A percentile compares a stretch with the other conserved stretches of the same genome.
Conservation (phyloP, 2,113 vertebrate species). For the Hippocampus guttulatus region DNA sequence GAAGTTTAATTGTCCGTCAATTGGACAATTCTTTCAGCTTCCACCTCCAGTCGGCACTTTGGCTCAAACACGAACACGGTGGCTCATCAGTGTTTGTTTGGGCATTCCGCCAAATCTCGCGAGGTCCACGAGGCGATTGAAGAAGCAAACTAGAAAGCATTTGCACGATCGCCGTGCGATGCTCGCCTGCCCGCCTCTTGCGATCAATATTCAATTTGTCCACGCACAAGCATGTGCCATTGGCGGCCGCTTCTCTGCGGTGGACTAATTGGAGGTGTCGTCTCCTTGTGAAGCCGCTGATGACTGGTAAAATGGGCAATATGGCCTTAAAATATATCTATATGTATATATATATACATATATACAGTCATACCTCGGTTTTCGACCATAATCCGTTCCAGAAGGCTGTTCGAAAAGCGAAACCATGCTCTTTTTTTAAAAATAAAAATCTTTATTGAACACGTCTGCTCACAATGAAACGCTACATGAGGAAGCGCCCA, state of each 20-base stretch:
- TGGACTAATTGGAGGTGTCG: constrained; percentile 21
- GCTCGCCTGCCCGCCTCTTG: not conserved
- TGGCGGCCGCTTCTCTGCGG: constrained; percentile 1
- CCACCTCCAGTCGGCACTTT: too few relatives aligned
- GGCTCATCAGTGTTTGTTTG: not conserved
- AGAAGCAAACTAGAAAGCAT: not conserved
- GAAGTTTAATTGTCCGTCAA: too few relatives aligned
- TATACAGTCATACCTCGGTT: too few relatives aligned
- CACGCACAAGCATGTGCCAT: constrained; percentile 11
- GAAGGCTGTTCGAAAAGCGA: too few relatives aligned
- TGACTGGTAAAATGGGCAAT: constrained; percentile 24
- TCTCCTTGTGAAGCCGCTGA: not conserved
- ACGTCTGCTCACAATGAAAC: too few relatives aligned
- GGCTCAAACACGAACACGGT: not conserved
- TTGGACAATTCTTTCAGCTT: too few relatives aligned
- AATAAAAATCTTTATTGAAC: too few relatives aligned
- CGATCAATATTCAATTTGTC: constrained; percentile 52
- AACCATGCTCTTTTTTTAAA: too few relatives aligned
- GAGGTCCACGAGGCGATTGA: not conserved
- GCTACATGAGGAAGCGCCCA: too few relatives aligned
- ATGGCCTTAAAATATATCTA: too few relatives aligned
- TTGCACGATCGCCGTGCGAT: constrained; percentile 5
- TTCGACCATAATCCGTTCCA: too few relatives aligned
- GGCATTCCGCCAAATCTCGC: not conserved
- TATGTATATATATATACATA: too few relatives aligned